Evolutionary conservation across 2,113 vertebrate genomes (phyloP), one percentile per base, ranked within the genome.

Genomic region (Hemiscyllium ocellatum): DNA sequence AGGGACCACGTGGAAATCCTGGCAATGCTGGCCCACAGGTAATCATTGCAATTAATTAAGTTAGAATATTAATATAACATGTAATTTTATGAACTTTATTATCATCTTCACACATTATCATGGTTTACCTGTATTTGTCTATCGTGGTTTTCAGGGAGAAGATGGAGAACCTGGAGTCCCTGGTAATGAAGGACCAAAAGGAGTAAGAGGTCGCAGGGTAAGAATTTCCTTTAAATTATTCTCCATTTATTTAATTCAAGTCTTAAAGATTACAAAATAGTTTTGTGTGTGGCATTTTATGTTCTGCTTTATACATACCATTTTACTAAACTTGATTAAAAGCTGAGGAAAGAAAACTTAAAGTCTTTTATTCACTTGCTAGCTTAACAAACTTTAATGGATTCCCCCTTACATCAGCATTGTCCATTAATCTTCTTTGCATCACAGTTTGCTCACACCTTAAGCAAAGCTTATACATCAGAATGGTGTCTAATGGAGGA

Each of bases 1-100:
- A 99, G 98, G 98, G 98, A 94, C 97, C 98, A 95, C 61, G 96
- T 96, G 98, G 98, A 96, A 98, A 98, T 95, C 97, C 97, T 95
- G 98, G 98, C 93, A 97, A 97, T 96, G 97, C 98, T 19, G 98
- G 98, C 83, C 37, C 96, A n/a, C 95, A 96, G 97, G 98, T 99
- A 98, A 97, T 97, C 15, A 22, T 29, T 2, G 89, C 78, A 0
- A 24, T 95, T 68, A 61, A 61, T 61, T 61, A 61, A 61, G 12
- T 10, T 7, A 61, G 8, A 61, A 61, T 61, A 61, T 61, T 61
- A 12, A 61, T 61, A 7, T 12, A 61, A 61, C 7, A 61, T 10
- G 56, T 61, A 61, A 61, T 10, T 47, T 47, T 47, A 47, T 47
- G 42, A 47, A 47, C 42, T 47, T 47, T 47, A 47, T 47, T 47